These are phyloP conservation scores for Microtus richardsoni DNA, from an alignment of 2,113 vertebrate genomes.

Conservation along the genomic window DNA sequence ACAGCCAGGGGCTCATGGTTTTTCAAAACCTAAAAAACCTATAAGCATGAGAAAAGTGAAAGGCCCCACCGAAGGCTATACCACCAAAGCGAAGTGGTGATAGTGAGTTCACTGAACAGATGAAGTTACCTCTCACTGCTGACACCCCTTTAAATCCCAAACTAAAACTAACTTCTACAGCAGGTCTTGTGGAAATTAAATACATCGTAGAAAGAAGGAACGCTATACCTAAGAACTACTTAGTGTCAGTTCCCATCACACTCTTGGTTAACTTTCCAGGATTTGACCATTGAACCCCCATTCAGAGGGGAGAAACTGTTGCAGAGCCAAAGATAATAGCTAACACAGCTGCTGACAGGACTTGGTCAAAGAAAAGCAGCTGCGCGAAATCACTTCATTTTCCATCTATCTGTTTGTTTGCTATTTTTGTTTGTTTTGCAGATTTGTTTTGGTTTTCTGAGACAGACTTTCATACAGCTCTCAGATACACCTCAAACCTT, in stretches of 20 bases:
- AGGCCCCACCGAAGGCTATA: not conserved
- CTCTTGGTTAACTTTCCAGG: not conserved
- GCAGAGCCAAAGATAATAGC: not conserved
- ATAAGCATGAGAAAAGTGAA: not conserved
- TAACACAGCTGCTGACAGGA: not conserved
- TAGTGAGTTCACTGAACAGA: not conserved
- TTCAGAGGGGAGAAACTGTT: not conserved
- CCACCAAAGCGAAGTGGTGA: not conserved
- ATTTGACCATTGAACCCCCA: not conserved
- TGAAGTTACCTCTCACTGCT: not conserved
- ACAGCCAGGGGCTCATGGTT: not conserved
- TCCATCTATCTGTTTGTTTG: not conserved
- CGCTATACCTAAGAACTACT: not conserved
- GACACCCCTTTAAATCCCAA: not conserved
- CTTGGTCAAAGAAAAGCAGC: not conserved
- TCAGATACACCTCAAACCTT: not conserved
- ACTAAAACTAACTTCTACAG: not conserved
- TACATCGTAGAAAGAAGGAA: not conserved
- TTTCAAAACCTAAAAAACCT: constrained; percentile 28
- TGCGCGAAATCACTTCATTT: not conserved
- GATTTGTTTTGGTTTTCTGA: not conserved
- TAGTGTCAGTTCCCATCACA: not conserved
- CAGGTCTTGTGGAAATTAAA: not conserved
- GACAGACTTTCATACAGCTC: not conserved
- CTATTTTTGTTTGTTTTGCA: not conserved